Percentiles rank a stretch among this genome's conserved stretches.
Conservation (phyloP, 2,888 invertebrate species). For the Eulithis prunata region DNA sequence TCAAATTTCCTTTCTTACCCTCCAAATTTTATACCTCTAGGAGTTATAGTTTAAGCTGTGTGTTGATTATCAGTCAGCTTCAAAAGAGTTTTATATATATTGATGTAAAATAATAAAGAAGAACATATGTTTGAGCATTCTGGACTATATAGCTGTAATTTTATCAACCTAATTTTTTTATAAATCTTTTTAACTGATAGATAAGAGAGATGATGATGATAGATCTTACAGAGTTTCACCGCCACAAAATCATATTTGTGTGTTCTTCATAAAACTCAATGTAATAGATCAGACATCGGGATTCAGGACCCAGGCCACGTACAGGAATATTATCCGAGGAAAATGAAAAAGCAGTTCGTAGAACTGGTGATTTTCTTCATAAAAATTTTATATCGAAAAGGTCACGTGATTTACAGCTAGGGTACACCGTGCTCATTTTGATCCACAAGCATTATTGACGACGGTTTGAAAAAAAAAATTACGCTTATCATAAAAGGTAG, state of each 20-base stretch:
- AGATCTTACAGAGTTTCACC: not conserved
- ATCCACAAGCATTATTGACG: not conserved
- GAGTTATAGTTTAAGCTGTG: too few species aligned
- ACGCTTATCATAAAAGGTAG: too few species aligned
- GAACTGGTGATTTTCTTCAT: constrained; percentile 30
- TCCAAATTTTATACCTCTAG: too few species aligned
- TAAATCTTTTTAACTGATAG: too few species aligned
- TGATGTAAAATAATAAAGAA: too few species aligned
- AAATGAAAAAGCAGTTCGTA: constrained; percentile 23
- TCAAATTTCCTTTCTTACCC: too few species aligned
- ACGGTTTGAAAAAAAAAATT: not conserved
- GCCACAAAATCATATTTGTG: constrained; percentile 4
- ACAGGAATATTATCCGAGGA: constrained; percentile 18
- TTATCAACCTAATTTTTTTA: too few species aligned
- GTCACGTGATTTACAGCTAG: constrained; percentile 15
- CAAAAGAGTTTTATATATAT: too few species aligned
- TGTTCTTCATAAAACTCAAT: constrained; percentile 12
- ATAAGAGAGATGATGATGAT: too few species aligned
- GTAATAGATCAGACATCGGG: constrained; percentile 22
- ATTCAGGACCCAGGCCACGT: constrained; percentile 24
- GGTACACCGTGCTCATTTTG: constrained; percentile 3
- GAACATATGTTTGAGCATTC: too few species aligned
- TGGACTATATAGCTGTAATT: too few species aligned
- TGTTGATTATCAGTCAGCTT: too few species aligned
- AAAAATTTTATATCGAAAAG: constrained; percentile 25